Percentiles rank a stretch among this genome's conserved stretches.
phyloP scores from a whole-genome alignment of 1,140 invertebrate genomes.

The Dolichoris vasculosae region DNA sequence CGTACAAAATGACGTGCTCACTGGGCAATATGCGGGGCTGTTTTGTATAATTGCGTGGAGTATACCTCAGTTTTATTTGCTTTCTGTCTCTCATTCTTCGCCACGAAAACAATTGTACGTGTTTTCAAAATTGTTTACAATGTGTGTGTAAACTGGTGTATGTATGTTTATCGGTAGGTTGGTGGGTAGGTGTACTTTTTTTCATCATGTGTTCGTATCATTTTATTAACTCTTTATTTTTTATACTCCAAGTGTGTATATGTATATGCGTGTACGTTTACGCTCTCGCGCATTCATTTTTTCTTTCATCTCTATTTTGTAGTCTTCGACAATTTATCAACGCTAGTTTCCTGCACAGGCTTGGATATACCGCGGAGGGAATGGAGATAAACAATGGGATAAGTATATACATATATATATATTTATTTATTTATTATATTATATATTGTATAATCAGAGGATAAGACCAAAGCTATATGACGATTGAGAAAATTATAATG shows the following conservation, averaged over 20 bases:
- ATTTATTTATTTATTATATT: too few species aligned
- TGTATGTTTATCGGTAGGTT: not conserved
- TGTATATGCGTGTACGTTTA: slow-evolving; percentile 43
- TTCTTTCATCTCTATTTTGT: slow-evolving; percentile 63
- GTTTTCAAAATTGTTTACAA: slow-evolving; percentile 53
- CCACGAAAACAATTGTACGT: slow-evolving; percentile 66
- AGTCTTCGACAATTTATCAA: slow-evolving; percentile 71
- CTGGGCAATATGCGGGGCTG: slow-evolving; percentile 76
- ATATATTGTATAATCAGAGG: slow-evolving; percentile 44
- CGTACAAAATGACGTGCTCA: slow-evolving; percentile 77
- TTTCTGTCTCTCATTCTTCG: slow-evolving; percentile 55
- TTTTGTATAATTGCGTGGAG: slow-evolving; percentile 66
- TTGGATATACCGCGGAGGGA: slow-evolving; percentile 54
- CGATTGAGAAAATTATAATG: slow-evolving; percentile 42
- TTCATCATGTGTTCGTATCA: not conserved
- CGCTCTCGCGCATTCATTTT: slow-evolving; percentile 46
- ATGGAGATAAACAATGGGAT: slow-evolving; percentile 39
- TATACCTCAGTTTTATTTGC: slow-evolving; percentile 54
- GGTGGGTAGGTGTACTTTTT: not conserved
- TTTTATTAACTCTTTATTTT: slow-evolving; percentile 15
- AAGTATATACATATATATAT: not conserved
- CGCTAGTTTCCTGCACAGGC: slow-evolving; percentile 70
- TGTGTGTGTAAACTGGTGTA: slow-evolving; percentile 17
- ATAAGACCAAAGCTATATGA: slow-evolving; percentile 47
- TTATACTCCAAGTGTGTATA: slow-evolving; percentile 41